These are phyloP conservation scores for Temnothorax longispinosus DNA, from an alignment of 1,140 invertebrate species.

Conservation along the genomic window DNA sequence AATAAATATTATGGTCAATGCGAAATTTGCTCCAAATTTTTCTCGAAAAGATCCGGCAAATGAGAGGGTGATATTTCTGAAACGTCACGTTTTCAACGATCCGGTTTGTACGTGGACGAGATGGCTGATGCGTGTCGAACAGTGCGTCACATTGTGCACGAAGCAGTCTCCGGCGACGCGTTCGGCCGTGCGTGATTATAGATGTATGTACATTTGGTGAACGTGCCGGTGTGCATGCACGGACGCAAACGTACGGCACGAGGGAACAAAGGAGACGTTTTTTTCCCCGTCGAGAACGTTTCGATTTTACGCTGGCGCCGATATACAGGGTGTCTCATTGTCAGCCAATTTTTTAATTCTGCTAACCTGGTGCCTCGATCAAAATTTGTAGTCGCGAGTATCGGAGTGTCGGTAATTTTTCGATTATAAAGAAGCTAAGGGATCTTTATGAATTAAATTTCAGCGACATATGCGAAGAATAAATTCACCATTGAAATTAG, in stretches of 20 bases:
- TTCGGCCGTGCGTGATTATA: slow-evolving; percentile 53
- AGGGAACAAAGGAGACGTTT: slow-evolving; percentile 55
- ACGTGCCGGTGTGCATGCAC: slow-evolving; percentile 17
- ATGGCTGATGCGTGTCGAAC: slow-evolving; percentile 60
- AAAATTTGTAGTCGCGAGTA: not conserved
- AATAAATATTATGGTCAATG: not conserved
- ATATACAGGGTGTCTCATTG: not conserved
- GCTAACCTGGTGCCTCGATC: not conserved
- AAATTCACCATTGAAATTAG: not conserved
- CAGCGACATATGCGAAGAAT: not conserved
- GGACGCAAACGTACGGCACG: not conserved
- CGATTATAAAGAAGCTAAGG: not conserved
- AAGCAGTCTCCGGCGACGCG: slow-evolving; percentile 55
- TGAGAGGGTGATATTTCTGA: not conserved
- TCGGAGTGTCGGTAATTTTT: not conserved
- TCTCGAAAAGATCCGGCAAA: not conserved
- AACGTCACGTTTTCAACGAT: slow-evolving; percentile 61
- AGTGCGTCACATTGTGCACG: slow-evolving; percentile 68
- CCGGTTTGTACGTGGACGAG: slow-evolving; percentile 51
- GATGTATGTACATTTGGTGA: slow-evolving; percentile 43
- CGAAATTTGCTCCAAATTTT: not conserved
- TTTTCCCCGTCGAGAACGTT: slow-evolving; percentile 16
- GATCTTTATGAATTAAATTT: not conserved
- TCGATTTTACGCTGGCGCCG: slow-evolving; percentile 20
- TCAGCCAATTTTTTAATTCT: not conserved